Percentiles rank a stretch among this genome's conserved stretches.
Conservation (phyloP, 64 coral and sea anemone genomes). For the Montipora cactus region DNA sequence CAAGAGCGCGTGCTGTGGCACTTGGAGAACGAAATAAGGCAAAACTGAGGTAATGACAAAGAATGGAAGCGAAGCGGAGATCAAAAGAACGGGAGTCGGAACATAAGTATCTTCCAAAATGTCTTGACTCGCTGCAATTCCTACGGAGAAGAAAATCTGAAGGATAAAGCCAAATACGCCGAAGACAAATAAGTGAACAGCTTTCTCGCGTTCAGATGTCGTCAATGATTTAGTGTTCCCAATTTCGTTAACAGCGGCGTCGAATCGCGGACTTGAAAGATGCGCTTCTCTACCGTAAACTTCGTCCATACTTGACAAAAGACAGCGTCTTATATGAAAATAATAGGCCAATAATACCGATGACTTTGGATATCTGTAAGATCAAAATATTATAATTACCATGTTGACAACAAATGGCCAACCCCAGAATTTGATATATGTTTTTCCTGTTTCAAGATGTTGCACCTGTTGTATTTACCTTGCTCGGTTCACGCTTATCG, state of each 20-base stretch:
- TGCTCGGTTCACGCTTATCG: neutral
- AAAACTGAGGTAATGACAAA: neutral
- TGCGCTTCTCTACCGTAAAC: neutral
- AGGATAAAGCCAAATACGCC: conserved; percentile 53
- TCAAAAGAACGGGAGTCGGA: conserved; percentile 31
- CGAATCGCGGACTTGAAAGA: neutral
- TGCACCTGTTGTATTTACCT: neutral
- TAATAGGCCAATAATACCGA: neutral
- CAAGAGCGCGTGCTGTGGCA: neutral
- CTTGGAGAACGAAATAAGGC: conserved; percentile 7
- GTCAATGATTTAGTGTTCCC: neutral
- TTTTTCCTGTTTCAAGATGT: neutral
- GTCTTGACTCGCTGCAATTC: conserved; percentile 63
- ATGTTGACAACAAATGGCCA: neutral
- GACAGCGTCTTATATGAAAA: too few relatives aligned
- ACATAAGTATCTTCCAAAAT: conserved; percentile 50
- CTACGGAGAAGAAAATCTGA: conserved; percentile 47
- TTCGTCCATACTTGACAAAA: neutral
- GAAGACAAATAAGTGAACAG: conserved; percentile 12
- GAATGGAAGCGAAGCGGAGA: conserved; percentile 13
- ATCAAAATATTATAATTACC: neutral
- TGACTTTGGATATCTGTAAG: neutral
- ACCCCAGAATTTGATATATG: neutral
- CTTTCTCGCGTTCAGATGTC: neutral
- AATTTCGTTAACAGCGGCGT: neutral